Evolutionary conservation across 2,797 vertebrate species (phyloP).

Genomic region (Aplochiton taeniatus): DNA sequence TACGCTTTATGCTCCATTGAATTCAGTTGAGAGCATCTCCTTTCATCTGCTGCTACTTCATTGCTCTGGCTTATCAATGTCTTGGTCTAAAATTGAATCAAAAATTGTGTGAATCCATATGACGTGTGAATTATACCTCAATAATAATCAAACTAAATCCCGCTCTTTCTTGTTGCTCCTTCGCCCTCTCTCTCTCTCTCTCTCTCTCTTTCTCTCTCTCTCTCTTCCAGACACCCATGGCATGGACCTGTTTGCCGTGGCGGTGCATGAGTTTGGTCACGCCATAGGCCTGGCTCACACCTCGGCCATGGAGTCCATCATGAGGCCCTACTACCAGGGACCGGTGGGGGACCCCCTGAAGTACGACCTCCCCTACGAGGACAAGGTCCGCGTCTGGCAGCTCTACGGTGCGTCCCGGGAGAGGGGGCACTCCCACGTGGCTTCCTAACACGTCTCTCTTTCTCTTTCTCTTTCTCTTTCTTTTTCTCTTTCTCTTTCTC

Average conservation of each 20-base stretch:
- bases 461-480: too few species aligned
- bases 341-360: slow-evolving; percentile 95
- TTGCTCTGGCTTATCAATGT: too few species aligned
- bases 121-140: background rate
- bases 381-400: slow-evolving; percentile 95
- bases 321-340: slow-evolving; percentile 97
- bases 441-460: too few species aligned
- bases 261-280: slow-evolving; percentile 96
- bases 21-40: too few species aligned
- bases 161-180: background rate
- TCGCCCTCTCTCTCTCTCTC: slow-evolving; percentile 9
- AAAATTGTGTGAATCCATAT: background rate
- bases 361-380: slow-evolving; percentile 91
- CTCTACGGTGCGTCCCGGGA: slow-evolving; percentile 85
- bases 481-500: too few species aligned
- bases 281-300: slow-evolving; percentile 94
- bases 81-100: background rate
- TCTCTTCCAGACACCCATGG: slow-evolving; percentile 81
- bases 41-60: too few species aligned
- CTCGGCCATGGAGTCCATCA: slow-evolving; percentile 90
- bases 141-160: background rate
- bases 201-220: background rate
- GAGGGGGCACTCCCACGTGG: too few species aligned
- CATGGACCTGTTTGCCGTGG: slow-evolving; percentile 95
- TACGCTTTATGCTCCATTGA: too few species aligned